Evolutionary conservation across 2,113 vertebrate species (phyloP).

Genomic region (Apus apus): DNA sequence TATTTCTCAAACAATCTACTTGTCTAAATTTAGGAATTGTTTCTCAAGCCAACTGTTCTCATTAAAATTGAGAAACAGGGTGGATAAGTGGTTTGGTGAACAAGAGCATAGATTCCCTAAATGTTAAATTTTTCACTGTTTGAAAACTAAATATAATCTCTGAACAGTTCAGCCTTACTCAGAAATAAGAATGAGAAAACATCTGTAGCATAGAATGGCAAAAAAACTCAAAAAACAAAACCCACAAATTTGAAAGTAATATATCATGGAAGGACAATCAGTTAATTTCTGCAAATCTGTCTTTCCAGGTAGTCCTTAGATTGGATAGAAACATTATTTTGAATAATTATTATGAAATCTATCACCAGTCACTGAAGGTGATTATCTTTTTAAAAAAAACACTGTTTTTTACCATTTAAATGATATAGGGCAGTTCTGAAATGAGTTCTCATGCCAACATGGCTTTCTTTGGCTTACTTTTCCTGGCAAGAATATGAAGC

Average conservation of each 20-base stretch:
- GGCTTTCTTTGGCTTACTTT: background rate
- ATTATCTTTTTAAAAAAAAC: background rate
- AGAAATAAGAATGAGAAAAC: background rate
- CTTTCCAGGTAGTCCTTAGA: background rate
- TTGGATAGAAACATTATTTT: background rate
- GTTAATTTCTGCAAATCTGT: background rate
- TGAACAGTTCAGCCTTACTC: background rate
- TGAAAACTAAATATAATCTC: background rate
- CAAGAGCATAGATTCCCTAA: background rate
- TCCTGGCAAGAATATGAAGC: background rate
- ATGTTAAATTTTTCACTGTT: background rate
- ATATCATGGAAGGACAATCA: background rate
- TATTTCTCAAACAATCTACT: slow-evolving; percentile 45
- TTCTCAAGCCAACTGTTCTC: slow-evolving; percentile 12
- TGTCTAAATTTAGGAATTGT: slow-evolving; percentile 38
- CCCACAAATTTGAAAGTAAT: background rate
- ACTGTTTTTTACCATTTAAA: background rate
- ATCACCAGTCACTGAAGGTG: background rate
- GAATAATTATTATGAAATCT: background rate
- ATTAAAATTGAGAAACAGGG: background rate
- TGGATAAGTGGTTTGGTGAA: background rate
- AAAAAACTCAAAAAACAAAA: background rate
- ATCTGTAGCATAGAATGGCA: background rate
- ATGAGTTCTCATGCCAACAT: background rate
- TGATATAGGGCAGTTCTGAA: background rate